Percentiles rank a stretch among this genome's conserved stretches.
These are phyloP conservation scores for Pollimyrus isidori DNA, from an alignment of 2,113 vertebrate species.

Conservation along the genomic window DNA sequence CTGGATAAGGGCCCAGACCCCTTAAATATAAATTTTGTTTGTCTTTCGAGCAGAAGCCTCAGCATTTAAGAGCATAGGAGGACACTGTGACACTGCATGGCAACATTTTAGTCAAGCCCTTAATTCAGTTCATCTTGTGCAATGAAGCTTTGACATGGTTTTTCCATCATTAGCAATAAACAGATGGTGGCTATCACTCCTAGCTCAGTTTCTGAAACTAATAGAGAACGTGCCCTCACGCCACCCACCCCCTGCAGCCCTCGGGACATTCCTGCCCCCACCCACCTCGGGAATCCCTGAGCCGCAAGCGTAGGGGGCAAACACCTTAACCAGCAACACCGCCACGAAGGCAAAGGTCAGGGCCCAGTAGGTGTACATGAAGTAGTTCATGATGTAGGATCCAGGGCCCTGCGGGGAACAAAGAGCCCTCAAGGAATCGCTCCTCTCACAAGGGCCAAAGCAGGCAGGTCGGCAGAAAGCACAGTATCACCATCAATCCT, in stretches of 20 bases:
- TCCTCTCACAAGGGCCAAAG: background rate
- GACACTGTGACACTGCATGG: background rate
- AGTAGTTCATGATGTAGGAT: conserved; percentile 99
- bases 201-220: background rate
- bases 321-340: conserved; percentile 90
- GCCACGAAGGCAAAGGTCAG: conserved; percentile 93
- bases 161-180: background rate
- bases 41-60: background rate
- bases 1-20: background rate
- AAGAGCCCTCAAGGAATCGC: background rate
- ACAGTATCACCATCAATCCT: background rate
- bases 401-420: conserved; percentile 76
- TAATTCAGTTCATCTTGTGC: background rate
- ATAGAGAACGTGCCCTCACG: background rate
- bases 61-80: background rate
- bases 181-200: background rate
- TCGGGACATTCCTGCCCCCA: conserved; percentile 58
- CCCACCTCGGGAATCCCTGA: conserved; percentile 97
- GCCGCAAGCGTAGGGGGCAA: conserved; percentile 94
- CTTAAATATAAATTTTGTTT: background rate
- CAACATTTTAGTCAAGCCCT: background rate
- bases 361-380: conserved; percentile 98
- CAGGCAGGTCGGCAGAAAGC: background rate
- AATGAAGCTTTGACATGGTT: background rate
- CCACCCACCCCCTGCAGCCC: conserved; percentile 58